A percentile compares a stretch with the other conserved stretches of the same genome.
These are phyloP conservation scores for Campylorhamphus procurvoides DNA, from an alignment of 2,113 vertebrate genomes.

Conservation along the genomic window DNA sequence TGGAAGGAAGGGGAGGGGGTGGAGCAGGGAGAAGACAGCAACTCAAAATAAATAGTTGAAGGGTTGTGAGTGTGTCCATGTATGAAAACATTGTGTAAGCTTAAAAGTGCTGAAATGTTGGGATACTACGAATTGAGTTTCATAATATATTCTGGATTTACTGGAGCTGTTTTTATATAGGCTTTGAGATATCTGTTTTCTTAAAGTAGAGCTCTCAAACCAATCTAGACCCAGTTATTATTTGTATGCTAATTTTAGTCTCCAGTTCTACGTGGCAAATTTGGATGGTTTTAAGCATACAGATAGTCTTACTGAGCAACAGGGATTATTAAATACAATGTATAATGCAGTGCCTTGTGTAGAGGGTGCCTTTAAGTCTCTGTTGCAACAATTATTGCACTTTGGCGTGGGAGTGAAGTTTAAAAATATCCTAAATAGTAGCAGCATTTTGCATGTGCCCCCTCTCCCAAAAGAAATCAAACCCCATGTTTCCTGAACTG, in stretches of 20 bases:
- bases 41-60: not conserved
- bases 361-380: not conserved
- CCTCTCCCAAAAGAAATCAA: not conserved
- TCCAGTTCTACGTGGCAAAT: not conserved
- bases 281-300: not conserved
- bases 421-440: not conserved
- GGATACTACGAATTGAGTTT: not conserved
- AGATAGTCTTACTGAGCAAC: not conserved
- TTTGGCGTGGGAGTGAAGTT: not conserved
- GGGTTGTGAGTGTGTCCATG: not conserved
- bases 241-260: not conserved
- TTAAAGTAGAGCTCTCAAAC: not conserved
- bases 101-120: not conserved
- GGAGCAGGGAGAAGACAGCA: not conserved
- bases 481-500: not conserved
- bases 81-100: not conserved
- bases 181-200: not conserved
- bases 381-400: not conserved
- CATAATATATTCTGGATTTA: not conserved
- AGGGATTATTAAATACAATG: not conserved
- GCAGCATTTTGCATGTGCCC: not conserved
- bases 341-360: not conserved
- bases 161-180: not conserved
- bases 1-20: not conserved
- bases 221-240: not conserved